phyloP scores from a whole-genome alignment of 1,140 invertebrate genomes.

The Augochlora pura region DNA sequence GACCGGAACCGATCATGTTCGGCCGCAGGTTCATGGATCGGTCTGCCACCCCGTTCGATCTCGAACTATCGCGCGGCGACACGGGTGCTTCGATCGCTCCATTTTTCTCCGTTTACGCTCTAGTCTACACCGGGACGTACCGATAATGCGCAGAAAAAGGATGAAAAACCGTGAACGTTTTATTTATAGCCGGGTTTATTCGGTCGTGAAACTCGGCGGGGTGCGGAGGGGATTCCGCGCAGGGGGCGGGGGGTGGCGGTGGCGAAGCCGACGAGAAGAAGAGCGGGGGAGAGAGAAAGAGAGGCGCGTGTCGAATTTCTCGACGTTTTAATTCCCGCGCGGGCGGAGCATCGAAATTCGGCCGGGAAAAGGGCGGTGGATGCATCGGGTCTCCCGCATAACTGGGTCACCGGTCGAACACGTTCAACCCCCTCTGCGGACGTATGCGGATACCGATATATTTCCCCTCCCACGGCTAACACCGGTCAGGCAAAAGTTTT shows the following conservation, averaged over 20 bases:
- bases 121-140: conserved; percentile 1
- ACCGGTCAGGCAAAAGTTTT: conserved; percentile 18
- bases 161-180: neutral
- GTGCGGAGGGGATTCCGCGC: too few species aligned
- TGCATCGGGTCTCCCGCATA: neutral
- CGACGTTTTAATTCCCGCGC: conserved; percentile 19
- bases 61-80: neutral
- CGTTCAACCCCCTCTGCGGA: conserved; percentile 32
- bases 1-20: too few species aligned
- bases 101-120: conserved; percentile 20
- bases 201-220: neutral
- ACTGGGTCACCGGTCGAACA: conserved; percentile 37
- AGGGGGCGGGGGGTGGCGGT: neutral
- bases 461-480: neutral
- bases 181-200: conserved; percentile 10
- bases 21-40: too few species aligned
- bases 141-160: conserved; percentile 9
- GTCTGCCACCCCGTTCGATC: neutral
- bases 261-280: neutral
- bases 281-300: too few species aligned
- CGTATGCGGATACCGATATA: conserved; percentile 46
- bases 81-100: conserved; percentile 9
- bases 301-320: neutral
- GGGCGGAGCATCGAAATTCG: conserved; percentile 24
- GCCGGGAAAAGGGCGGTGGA: conserved; percentile 3